These are phyloP conservation scores for Epinotia ramella DNA, from an alignment of 2,888 invertebrate species.

Conservation along the genomic window DNA sequence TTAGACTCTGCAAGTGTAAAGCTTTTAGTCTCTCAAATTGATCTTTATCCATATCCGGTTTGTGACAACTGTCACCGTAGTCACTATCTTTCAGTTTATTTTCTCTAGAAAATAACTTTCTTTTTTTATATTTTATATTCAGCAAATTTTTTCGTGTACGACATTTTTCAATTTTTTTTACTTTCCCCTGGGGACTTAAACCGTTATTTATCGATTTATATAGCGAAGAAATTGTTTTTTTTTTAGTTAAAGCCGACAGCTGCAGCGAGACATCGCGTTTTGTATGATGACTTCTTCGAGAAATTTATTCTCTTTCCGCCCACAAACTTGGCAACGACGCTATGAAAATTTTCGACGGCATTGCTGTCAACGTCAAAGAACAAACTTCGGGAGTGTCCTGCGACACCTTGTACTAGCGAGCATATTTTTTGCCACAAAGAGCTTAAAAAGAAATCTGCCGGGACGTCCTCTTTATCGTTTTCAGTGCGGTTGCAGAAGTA, in stretches of 20 bases:
- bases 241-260: conserved; percentile 54
- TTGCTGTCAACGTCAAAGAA: conserved; percentile 50
- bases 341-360: conserved; percentile 54
- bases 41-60: neutral
- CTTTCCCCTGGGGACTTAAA: neutral
- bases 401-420: neutral
- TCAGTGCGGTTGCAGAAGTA: too few species aligned
- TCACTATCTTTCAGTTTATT: neutral
- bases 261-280: conserved; percentile 55
- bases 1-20: neutral
- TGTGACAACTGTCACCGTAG: conserved; percentile 3
- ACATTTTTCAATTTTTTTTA: conserved; percentile 1
- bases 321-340: conserved; percentile 54
- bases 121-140: conserved; percentile 7
- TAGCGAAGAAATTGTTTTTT: conserved; percentile 22
- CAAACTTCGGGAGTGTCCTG: conserved; percentile 6
- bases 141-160: neutral
- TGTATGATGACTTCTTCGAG: conserved; percentile 48
- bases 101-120: neutral
- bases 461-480: neutral
- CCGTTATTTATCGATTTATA: conserved; percentile 1
- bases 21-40: neutral
- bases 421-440: neutral
- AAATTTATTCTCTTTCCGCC: conserved; percentile 59
- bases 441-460: neutral